These are phyloP conservation scores for Bombyx mori DNA, from an alignment of 1,140 invertebrate genomes.

Conservation along the genomic window DNA sequence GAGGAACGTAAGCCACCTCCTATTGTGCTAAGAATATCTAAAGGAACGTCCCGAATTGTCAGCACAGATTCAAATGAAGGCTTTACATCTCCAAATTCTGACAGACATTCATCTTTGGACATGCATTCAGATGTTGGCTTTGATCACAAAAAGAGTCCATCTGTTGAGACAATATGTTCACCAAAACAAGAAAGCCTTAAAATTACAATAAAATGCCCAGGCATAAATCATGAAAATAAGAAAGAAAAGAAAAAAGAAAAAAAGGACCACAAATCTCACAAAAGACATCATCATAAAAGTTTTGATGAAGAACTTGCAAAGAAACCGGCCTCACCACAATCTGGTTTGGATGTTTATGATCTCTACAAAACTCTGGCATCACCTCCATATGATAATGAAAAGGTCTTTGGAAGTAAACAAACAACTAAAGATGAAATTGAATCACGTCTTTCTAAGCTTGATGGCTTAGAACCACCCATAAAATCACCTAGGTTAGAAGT, in stretches of 20 bases:
- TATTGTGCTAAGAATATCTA: slow-evolving; percentile 75
- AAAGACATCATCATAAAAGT: slow-evolving; percentile 54
- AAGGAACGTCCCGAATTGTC: slow-evolving; percentile 75
- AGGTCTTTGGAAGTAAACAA: slow-evolving; percentile 32
- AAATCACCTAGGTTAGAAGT: slow-evolving; percentile 42
- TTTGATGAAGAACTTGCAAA: slow-evolving; percentile 56
- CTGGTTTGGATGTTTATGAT: slow-evolving; percentile 67
- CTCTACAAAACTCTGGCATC: slow-evolving; percentile 66
- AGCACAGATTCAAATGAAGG: slow-evolving; percentile 76
- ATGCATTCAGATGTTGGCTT: slow-evolving; percentile 52
- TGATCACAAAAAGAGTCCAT: slow-evolving; percentile 58
- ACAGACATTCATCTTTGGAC: slow-evolving; percentile 64
- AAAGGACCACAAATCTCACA: slow-evolving; percentile 61
- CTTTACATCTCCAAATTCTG: slow-evolving; percentile 66
- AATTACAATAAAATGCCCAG: slow-evolving; percentile 68
- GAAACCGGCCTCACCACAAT: slow-evolving; percentile 65
- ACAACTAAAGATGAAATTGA: slow-evolving; percentile 46
- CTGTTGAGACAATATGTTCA: slow-evolving; percentile 57
- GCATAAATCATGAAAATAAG: slow-evolving; percentile 67
- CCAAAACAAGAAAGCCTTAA: slow-evolving; percentile 66
- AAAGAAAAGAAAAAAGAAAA: slow-evolving; percentile 66
- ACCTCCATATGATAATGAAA: slow-evolving; percentile 39
- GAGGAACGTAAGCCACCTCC: slow-evolving; percentile 69
- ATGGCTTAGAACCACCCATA: slow-evolving; percentile 33
- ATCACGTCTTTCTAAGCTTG: slow-evolving; percentile 48